phyloP scores from a whole-genome alignment of 2,113 vertebrate genomes.

The human region GRCh38 chr4:22324001-22324500 shows the following conservation, averaged over 20 bases:
- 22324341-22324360: background rate
- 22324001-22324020: conserved; percentile 37
- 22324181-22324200: background rate
- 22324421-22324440: background rate
- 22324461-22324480: background rate
- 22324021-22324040: conserved; percentile 51
- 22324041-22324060: conserved; percentile 29
- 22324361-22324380: background rate
- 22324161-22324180: background rate
- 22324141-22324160: conserved; percentile 16
- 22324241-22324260: background rate
- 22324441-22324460: background rate
- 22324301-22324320: background rate
- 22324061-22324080: conserved; percentile 14
- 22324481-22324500: background rate
- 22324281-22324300: background rate
- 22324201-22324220: background rate
- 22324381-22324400: background rate
- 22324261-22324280: background rate
- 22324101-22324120: conserved; percentile 31
- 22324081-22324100: conserved; percentile 50
- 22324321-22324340: background rate
- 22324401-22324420: background rate
- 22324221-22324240: background rate
- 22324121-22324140: conserved; percentile 15